phyloP scores from a whole-genome alignment of 1,140 invertebrate genomes.

The Wasmannia auropunctata region DNA sequence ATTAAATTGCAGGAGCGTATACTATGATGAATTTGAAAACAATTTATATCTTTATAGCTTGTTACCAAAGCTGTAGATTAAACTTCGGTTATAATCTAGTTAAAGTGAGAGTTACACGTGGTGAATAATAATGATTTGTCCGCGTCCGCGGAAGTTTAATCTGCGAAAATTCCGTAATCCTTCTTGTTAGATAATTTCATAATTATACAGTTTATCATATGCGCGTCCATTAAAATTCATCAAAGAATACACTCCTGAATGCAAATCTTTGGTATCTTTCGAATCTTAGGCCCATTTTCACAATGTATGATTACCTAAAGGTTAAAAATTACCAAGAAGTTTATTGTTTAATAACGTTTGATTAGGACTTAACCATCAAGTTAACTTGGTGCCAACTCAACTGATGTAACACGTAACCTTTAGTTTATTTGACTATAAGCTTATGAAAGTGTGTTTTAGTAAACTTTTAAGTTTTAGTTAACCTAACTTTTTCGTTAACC shows the following conservation, averaged over 20 bases:
- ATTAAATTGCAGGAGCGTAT: not conserved
- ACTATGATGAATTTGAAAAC: not conserved
- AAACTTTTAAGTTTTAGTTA: too few relatives aligned
- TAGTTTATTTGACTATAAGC: too few relatives aligned
- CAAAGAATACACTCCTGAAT: not conserved
- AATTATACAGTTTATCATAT: not conserved
- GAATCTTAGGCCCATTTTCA: too few relatives aligned
- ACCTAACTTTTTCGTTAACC: too few relatives aligned
- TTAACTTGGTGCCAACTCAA: too few relatives aligned
- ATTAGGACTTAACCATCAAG: too few relatives aligned
- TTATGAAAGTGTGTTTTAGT: too few relatives aligned
- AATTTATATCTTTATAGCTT: slow-evolving; percentile 16
- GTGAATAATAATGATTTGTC: slow-evolving; percentile 27
- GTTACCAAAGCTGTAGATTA: slow-evolving; percentile 3
- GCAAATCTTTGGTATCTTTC: not conserved
- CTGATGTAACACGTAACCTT: too few relatives aligned
- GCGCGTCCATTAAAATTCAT: not conserved
- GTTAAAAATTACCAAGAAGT: too few relatives aligned
- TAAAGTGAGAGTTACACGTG: not conserved
- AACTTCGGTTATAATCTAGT: not conserved
- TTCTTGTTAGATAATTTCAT: not conserved
- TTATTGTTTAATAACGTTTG: too few relatives aligned
- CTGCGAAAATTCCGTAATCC: not conserved
- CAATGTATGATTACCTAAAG: too few relatives aligned
- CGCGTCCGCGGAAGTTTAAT: not conserved